Evolutionary conservation across 2,113 vertebrate genomes (phyloP).

Genomic region (Sorex araneus): DNA sequence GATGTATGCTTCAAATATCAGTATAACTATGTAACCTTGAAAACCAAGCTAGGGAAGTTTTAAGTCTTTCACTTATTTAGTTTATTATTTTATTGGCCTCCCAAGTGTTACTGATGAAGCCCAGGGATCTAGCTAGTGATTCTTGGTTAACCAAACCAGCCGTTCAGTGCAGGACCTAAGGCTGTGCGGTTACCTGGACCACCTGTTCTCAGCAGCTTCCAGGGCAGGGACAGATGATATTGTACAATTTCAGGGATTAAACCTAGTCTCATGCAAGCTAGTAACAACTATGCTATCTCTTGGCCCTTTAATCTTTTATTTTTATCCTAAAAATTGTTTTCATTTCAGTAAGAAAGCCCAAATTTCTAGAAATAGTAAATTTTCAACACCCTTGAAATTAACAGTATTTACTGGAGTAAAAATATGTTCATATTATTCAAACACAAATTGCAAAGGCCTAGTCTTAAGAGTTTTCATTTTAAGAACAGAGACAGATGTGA

Average conservation of each 20-base stretch:
- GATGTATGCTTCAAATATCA: background rate
- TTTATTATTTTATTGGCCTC: too few relatives aligned
- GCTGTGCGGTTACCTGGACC: too few relatives aligned
- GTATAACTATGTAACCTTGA: background rate
- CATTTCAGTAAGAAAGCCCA: background rate
- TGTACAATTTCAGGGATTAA: too few relatives aligned
- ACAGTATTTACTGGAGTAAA: background rate
- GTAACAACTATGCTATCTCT: too few relatives aligned
- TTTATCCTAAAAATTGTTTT: constrained; percentile 22
- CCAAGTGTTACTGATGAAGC: too few relatives aligned
- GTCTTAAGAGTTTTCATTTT: background rate
- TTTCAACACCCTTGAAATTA: background rate
- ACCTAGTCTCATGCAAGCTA: too few relatives aligned
- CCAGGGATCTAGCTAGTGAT: too few relatives aligned
- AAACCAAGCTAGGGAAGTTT: constrained; percentile 29
- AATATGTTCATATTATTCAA: too few relatives aligned
- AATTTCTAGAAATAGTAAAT: background rate
- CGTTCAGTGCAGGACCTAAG: too few relatives aligned
- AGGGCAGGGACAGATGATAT: too few relatives aligned
- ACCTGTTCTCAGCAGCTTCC: too few relatives aligned
- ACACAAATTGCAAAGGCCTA: background rate
- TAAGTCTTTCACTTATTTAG: background rate
- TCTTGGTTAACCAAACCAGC: too few relatives aligned
- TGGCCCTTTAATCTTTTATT: background rate
- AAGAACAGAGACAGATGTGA: background rate